Evolutionary conservation across 2,113 vertebrate species (phyloP).

Genomic region (Hemiscyllium ocellatum): DNA sequence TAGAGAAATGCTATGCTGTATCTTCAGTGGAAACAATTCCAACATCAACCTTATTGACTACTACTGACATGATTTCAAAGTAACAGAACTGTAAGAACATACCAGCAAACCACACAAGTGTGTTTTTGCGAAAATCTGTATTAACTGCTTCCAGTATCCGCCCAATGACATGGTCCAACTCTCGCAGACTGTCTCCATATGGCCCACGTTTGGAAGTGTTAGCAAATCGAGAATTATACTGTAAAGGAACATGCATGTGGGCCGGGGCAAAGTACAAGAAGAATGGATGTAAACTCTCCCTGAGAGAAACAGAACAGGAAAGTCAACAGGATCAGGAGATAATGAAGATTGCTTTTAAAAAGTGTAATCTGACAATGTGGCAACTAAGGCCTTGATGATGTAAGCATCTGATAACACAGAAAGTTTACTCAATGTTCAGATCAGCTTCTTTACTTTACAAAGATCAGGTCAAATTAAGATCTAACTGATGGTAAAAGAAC

Average conservation of each 20-base stretch:
- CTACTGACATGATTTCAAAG: not conserved
- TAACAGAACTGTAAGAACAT: slow-evolving; percentile 35
- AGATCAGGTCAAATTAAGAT: slow-evolving; percentile 7
- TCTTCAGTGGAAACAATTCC: not conserved
- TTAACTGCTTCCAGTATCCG: slow-evolving; percentile 60
- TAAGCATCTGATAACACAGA: not conserved
- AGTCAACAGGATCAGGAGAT: slow-evolving; percentile 18
- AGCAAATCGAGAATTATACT: not conserved
- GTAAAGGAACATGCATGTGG: slow-evolving; percentile 88
- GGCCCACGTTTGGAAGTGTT: not conserved
- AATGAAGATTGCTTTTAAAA: not conserved
- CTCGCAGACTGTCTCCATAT: slow-evolving; percentile 63
- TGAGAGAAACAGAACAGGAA: slow-evolving; percentile 43
- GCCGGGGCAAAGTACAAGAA: slow-evolving; percentile 80
- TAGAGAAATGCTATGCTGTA: not conserved
- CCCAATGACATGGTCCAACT: slow-evolving; percentile 82
- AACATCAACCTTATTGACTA: not conserved
- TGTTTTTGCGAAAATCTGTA: slow-evolving; percentile 55
- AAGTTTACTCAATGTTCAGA: not conserved
- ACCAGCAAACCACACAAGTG: slow-evolving; percentile 89
- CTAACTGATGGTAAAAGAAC: not conserved
- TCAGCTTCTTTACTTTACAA: not conserved
- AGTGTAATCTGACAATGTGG: not conserved
- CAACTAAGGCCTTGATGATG: slow-evolving; percentile 3
- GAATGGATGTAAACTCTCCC: slow-evolving; percentile 64